Percentiles rank a stretch among this genome's conserved stretches.
phyloP scores from a whole-genome alignment of 2,888 invertebrate genomes.

The Philopedon plagiatum region DNA sequence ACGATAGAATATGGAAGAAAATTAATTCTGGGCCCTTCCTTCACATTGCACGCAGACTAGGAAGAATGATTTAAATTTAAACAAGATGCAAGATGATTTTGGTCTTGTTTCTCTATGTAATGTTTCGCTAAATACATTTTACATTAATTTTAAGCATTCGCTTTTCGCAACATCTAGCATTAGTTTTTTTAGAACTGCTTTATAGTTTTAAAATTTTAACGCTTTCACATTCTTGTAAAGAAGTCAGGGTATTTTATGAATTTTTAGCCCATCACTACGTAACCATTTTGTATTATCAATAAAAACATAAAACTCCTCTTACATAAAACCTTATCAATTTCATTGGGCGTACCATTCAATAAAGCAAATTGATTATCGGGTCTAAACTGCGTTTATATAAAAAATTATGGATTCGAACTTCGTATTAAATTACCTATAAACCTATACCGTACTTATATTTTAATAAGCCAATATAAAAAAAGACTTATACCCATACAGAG shows the following conservation, averaged over 20 bases:
- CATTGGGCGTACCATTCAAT: background rate
- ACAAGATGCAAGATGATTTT: background rate
- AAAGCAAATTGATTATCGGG: background rate
- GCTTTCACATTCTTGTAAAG: too few species aligned
- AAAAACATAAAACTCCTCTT: background rate
- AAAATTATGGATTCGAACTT: background rate
- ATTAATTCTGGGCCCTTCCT: slow-evolving; percentile 1
- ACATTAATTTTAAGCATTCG: background rate
- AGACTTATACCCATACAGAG: background rate
- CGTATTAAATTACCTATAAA: background rate
- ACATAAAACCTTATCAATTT: background rate
- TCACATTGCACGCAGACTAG: background rate
- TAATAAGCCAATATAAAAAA: background rate
- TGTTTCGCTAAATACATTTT: background rate
- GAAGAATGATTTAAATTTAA: background rate
- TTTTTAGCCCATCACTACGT: too few species aligned
- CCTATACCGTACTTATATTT: background rate
- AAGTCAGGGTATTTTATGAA: too few species aligned
- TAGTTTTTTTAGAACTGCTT: too few species aligned
- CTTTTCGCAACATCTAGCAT: too few species aligned
- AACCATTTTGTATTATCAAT: background rate
- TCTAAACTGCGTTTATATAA: background rate
- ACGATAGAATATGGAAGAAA: background rate
- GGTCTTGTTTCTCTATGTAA: too few species aligned
- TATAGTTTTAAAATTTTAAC: too few species aligned